Evolutionary conservation across 2,797 vertebrate species (phyloP).

Genomic region (Alca torda): DNA sequence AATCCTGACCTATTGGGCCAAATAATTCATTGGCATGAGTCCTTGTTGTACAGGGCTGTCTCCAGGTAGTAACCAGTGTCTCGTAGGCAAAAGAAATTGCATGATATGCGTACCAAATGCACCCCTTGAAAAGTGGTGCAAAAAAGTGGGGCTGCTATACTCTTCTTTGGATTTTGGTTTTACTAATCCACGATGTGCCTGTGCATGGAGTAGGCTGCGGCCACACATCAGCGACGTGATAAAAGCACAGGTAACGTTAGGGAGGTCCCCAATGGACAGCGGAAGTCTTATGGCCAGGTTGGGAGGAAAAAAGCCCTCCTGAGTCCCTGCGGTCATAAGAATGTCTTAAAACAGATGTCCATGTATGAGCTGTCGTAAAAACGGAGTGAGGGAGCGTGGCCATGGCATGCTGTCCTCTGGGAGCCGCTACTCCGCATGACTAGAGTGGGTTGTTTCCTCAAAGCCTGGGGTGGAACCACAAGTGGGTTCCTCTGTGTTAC

Average conservation of each 20-base stretch:
- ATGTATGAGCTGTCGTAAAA: neutral
- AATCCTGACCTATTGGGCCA: neutral
- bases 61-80: neutral
- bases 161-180: neutral
- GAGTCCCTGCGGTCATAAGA: neutral
- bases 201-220: neutral
- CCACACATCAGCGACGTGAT: neutral
- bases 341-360: neutral
- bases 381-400: neutral
- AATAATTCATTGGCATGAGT: neutral
- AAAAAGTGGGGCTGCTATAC: neutral
- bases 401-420: neutral
- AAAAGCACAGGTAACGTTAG: neutral
- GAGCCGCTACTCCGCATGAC: neutral
- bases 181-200: neutral
- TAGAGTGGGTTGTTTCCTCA: neutral
- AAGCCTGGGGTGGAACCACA: neutral
- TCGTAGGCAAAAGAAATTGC: neutral
- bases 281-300: neutral
- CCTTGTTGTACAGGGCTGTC: neutral
- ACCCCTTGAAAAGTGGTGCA: neutral
- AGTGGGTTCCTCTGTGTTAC: neutral
- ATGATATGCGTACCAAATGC: neutral
- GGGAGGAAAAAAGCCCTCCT: neutral
- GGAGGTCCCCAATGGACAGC: neutral